Evolutionary conservation across 2,888 invertebrate genomes (phyloP), one percentile per base, ranked within the genome.

Genomic region (Aleiodes leptofemur): DNA sequence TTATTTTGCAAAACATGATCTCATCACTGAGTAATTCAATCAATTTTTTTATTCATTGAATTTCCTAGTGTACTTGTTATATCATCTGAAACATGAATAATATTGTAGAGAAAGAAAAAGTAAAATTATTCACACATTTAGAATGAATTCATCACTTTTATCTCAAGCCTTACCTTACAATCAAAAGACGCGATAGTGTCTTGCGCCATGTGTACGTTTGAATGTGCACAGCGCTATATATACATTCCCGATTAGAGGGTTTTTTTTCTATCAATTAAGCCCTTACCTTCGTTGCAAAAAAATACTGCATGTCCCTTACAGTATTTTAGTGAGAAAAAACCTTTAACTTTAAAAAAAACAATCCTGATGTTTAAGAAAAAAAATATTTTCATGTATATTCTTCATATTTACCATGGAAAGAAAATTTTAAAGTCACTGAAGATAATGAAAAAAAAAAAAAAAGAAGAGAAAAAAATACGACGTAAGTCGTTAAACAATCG

Each of bases 401-500:
- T n/a, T 68, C 51, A 51, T 31, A 68, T 14, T 50, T 31, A 31
- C 43, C 43, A 68, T 7, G 51, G 29, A 53, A 68, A 68, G 34
- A 34, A 68, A 68, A 68, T 29, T 31, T 29, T 34, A 23, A 51
- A 51, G 51, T 51, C 31, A 68, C 51, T 31, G 50, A 48, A 64
- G 64, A 64, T 64, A 64, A 64, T 38, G 64, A 48, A 48, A 11
- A 48, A 9, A 43, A 43, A 43, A 43, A 43, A 34, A 34, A 3
- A 34, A 23, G 23, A 43, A 11, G 9, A 43, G 43, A 43, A 13
- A 64, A 48, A 48, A 64, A 64, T 64, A 64, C 43, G 16, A 64
- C 64, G 23, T 43, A 64, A 64, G 64, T 64, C 59, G 76, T 73
- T 76, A 72, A 78, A 76, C 78, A 78, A 78, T 76, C 59, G 76